These are phyloP conservation scores for Pammene fasciana DNA, from an alignment of 2,888 invertebrate species.

Conservation along the genomic window DNA sequence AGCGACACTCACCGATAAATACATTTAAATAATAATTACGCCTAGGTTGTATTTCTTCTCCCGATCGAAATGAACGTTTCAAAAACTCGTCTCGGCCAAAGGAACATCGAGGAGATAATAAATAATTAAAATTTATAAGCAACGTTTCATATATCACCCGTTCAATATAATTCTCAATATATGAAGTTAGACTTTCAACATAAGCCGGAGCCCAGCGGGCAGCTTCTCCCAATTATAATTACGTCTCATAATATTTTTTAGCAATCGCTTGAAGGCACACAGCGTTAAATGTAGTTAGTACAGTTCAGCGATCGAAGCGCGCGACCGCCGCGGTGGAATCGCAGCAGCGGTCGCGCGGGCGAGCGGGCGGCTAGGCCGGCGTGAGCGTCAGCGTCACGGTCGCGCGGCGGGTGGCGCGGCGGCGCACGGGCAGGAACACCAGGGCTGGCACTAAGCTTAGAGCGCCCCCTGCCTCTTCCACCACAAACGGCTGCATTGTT, in stretches of 20 bases:
- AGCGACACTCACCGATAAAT: slow-evolving; percentile 73
- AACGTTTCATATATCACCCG: slow-evolving; percentile 84
- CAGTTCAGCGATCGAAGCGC: slow-evolving; percentile 77
- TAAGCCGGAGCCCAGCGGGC: slow-evolving; percentile 69
- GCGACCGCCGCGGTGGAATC: slow-evolving; percentile 68
- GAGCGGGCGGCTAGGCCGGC: slow-evolving; percentile 87
- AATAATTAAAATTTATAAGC: slow-evolving; percentile 79
- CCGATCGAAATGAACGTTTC: slow-evolving; percentile 82
- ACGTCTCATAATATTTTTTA: slow-evolving; percentile 83
- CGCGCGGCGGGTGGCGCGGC: slow-evolving; percentile 92
- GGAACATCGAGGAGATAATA: slow-evolving; percentile 80
- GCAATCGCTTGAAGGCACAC: slow-evolving; percentile 93
- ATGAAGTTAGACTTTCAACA: slow-evolving; percentile 79
- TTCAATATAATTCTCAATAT: slow-evolving; percentile 82
- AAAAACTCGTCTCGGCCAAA: slow-evolving; percentile 82
- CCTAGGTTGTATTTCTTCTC: slow-evolving; percentile 83
- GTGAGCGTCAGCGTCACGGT: slow-evolving; percentile 96
- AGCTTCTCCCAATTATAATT: slow-evolving; percentile 78
- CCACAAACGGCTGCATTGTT: slow-evolving; percentile 96
- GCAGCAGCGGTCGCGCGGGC: slow-evolving; percentile 59
- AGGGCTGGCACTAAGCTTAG: slow-evolving; percentile 93
- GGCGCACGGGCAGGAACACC: slow-evolving; percentile 96
- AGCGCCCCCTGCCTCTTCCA: slow-evolving; percentile 85
- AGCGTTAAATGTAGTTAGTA: slow-evolving; percentile 86
- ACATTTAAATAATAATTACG: slow-evolving; percentile 80